These are phyloP conservation scores for Pheosia gnoma DNA, from an alignment of 2,888 invertebrate genomes.

Conservation along the genomic window DNA sequence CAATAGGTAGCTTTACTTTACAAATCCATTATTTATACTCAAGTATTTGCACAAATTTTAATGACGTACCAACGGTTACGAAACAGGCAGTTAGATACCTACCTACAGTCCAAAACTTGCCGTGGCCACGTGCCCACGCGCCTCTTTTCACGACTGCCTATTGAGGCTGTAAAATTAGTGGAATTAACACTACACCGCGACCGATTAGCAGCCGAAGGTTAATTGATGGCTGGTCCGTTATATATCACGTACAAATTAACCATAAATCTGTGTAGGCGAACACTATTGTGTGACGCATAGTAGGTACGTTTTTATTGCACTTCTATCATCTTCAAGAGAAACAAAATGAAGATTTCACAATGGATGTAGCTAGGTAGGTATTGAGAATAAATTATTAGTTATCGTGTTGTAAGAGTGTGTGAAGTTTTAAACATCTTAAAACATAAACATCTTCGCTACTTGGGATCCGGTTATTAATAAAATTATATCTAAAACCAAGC, in stretches of 20 bases:
- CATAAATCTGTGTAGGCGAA: constrained; percentile 36
- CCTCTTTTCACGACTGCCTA: constrained; percentile 30
- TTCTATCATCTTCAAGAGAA: constrained; percentile 5
- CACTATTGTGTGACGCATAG: not conserved
- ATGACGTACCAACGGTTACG: not conserved
- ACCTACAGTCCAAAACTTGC: not conserved
- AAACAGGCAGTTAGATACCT: not conserved
- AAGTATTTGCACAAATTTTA: not conserved
- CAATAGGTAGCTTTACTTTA: not conserved
- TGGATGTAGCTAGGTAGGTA: too few relatives aligned
- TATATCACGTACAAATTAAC: constrained; percentile 48
- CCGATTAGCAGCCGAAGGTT: constrained; percentile 46
- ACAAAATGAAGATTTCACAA: constrained; percentile 1
- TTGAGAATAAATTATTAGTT: too few relatives aligned
- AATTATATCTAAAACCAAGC: too few relatives aligned
- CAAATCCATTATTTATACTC: not conserved
- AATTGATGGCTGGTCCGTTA: constrained; percentile 43
- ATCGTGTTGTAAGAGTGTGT: too few relatives aligned
- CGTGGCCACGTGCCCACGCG: constrained; percentile 47
- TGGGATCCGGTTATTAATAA: too few relatives aligned
- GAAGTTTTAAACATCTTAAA: too few relatives aligned
- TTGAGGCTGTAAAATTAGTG: constrained; percentile 54
- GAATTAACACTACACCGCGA: constrained; percentile 52
- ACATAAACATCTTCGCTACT: too few relatives aligned
- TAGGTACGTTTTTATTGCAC: constrained; percentile 25